Evolutionary conservation across 2,797 vertebrate species (phyloP), one percentile per base, ranked within the genome.

Genomic region (Acanthis flammea): DNA sequence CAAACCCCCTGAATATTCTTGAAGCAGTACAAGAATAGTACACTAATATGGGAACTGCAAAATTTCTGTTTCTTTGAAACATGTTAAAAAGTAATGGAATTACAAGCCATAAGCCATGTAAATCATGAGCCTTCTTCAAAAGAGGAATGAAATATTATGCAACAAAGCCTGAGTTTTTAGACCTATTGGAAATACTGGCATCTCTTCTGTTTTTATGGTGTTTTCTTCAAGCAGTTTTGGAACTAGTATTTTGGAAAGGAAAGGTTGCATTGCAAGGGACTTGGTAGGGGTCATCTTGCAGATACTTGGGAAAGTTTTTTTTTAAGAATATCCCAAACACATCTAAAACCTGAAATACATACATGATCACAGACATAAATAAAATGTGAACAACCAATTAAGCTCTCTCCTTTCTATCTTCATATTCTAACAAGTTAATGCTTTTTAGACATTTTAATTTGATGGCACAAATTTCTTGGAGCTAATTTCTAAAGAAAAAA

Each of bases 371-470:
- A 65, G n/a, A 83, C 37, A 80, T 14, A 74, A 87, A 84, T 65
- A 96, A 71, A 90, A 90, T 19, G 15, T 53, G 84, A 68, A 82
- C 30, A 95, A 80, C 73, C 90, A 71, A 86, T 87, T 35, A 94
- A 82, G 10, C 18, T 61, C 23, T n/a, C 51, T 74, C n/a, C 76
- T 80, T 85, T 87, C 25, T 73, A 25, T 44, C 22, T 90, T 90
- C 73, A 53, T 68, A 80, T 83, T 78, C n/a, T 89, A 57, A 90
- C 31, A 19, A 94, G n/a, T 58, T 92, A 96, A 86, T 3, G 12
- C 24, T 63, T 63, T 79, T 77, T 87, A 54, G 76, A 71, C 51
- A 70, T 41, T 84, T 75, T 50, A 68, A 79, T 78, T 57, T 51
- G 10, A 78, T 60, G 91, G 54, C 27, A 92, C 7, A 88, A 54